Evolutionary conservation across 1,140 invertebrate genomes (phyloP).

Genomic region (Bombus ignitus): DNA sequence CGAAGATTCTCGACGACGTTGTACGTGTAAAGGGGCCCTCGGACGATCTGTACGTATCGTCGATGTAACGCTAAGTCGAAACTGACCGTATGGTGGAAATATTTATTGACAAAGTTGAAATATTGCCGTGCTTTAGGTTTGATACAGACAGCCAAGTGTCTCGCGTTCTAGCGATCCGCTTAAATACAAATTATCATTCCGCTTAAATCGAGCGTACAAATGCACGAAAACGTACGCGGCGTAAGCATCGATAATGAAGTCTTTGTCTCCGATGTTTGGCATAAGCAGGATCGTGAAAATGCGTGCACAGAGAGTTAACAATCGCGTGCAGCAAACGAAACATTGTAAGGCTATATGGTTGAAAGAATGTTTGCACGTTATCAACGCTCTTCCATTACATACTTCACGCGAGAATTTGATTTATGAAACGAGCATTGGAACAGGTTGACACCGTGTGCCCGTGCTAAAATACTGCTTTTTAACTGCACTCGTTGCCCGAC

Average conservation of each 20-base stretch:
- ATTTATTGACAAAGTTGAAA: too few species aligned
- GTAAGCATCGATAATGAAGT: not conserved
- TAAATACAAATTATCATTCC: too few species aligned
- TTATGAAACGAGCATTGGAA: constrained; percentile 54
- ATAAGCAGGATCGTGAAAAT: not conserved
- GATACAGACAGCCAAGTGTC: too few species aligned
- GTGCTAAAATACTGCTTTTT: constrained; percentile 28
- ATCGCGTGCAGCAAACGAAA: constrained; percentile 53
- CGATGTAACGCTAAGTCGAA: too few species aligned
- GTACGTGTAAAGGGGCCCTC: too few species aligned
- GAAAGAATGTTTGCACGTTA: constrained; percentile 50
- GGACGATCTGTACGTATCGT: too few species aligned
- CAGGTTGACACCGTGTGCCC: constrained; percentile 29
- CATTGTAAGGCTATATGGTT: constrained; percentile 24
- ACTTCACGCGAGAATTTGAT: constrained; percentile 50
- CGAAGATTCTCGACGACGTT: too few species aligned
- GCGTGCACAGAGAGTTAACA: constrained; percentile 13
- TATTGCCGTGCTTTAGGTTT: rapidly evolving
- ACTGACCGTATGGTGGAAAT: too few species aligned
- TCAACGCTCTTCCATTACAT: constrained; percentile 52
- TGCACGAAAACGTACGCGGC: not conserved
- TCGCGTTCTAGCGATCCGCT: too few species aligned
- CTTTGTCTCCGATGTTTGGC: not conserved
- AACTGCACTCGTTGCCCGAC: not conserved
- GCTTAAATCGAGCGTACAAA: not conserved